These are phyloP conservation scores for Nestor notabilis DNA, from an alignment of 2,113 vertebrate genomes.

Conservation along the genomic window DNA sequence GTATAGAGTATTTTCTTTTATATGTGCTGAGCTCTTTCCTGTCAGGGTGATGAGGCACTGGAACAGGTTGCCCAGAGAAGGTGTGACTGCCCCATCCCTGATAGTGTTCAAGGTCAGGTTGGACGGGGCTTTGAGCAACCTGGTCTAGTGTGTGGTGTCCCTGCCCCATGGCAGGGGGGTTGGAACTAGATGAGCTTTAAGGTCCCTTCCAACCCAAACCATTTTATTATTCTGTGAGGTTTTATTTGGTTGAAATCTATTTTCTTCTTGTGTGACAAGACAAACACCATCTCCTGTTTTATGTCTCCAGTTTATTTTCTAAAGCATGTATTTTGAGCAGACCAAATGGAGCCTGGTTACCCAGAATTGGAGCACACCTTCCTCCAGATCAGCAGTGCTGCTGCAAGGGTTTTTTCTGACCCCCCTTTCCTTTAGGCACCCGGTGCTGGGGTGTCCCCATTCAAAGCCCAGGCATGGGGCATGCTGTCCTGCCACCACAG, in stretches of 20 bases:
- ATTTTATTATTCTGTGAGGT: background rate
- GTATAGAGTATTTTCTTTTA: background rate
- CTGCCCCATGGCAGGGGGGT: background rate
- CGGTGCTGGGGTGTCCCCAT: rapidly evolving
- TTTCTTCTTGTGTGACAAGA: background rate
- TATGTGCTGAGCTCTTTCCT: background rate
- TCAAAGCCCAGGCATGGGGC: background rate
- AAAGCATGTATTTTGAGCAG: background rate
- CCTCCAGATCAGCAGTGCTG: background rate
- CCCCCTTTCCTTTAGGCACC: background rate
- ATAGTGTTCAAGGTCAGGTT: background rate
- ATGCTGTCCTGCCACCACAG: background rate
- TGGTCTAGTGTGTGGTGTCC: background rate
- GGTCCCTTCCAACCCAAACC: background rate
- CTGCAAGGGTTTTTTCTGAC: background rate
- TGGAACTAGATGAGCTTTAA: background rate
- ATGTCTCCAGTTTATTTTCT: background rate
- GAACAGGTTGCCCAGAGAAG: background rate
- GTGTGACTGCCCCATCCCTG: background rate
- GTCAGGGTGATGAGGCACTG: background rate
- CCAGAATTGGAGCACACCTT: rapidly evolving
- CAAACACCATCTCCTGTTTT: background rate
- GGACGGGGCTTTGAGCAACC: background rate
- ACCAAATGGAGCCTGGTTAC: background rate
- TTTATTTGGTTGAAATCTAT: background rate